Evolutionary conservation across 2,797 vertebrate species (phyloP).

Genomic region (Myioborus melanocephalus): DNA sequence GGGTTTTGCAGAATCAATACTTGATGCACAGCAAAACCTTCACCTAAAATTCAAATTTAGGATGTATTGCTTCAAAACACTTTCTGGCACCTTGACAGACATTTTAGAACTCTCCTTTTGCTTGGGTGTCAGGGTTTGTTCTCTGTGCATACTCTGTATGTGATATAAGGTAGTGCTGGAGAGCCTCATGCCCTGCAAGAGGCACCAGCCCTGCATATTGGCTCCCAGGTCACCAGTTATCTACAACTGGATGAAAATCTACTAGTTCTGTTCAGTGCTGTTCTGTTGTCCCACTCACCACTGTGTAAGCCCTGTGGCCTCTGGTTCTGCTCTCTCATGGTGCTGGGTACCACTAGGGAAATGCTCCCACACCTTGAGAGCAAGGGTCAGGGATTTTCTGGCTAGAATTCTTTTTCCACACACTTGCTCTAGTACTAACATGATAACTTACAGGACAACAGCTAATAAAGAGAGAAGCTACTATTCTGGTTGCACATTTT

Average conservation of each 20-base stretch:
- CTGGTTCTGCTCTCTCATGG: not conserved
- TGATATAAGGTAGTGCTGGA: not conserved
- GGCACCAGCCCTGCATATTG: not conserved
- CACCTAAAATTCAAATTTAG: not conserved
- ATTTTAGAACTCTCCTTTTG: not conserved
- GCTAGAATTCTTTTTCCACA: not conserved
- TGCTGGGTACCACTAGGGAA: not conserved
- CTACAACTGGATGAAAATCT: not conserved
- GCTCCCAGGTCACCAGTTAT: not conserved
- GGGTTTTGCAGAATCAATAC: not conserved
- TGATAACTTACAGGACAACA: not conserved
- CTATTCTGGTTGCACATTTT: not conserved
- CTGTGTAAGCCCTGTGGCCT: not conserved
- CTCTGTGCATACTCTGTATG: fast-evolving
- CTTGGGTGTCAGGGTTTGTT: not conserved
- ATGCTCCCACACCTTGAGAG: fast-evolving
- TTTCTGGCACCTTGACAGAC: not conserved
- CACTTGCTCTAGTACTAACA: not conserved
- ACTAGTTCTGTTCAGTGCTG: not conserved
- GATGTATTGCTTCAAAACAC: not conserved
- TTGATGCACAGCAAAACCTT: not conserved
- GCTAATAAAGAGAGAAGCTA: not conserved
- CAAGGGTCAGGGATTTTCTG: not conserved
- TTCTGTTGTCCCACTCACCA: fast-evolving
- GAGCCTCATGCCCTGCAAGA: not conserved